Conservation (phyloP, 1,140 invertebrate genomes). For the Drosophila micromelanica region DNA sequence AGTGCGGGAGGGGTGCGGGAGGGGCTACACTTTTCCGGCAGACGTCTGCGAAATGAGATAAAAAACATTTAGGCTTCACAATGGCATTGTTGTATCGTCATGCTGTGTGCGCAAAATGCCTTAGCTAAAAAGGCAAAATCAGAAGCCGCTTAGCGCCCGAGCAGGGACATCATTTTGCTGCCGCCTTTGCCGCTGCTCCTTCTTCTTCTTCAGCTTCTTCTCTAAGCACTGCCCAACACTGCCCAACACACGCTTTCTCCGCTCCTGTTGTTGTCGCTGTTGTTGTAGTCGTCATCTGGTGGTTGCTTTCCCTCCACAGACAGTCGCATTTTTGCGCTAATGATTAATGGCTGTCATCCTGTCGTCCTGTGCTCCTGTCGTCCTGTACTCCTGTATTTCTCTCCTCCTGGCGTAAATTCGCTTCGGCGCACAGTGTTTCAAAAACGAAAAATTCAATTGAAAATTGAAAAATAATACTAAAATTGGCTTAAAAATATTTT, state of each 20-base stretch:
- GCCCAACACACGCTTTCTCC: neutral
- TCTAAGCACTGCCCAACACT: constrained; percentile 20
- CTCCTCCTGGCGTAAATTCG: neutral
- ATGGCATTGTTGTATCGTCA: constrained; percentile 61
- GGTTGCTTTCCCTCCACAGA: constrained; percentile 35
- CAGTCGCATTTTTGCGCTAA: constrained; percentile 72
- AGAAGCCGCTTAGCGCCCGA: constrained; percentile 51
- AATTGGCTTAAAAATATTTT: no score
- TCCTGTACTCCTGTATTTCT: constrained; percentile 3
- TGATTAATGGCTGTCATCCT: constrained; percentile 74
- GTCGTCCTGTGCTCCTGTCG: constrained; percentile 12
- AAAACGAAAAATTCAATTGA: neutral
- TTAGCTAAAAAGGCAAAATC: constrained; percentile 46
- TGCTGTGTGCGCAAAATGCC: constrained; percentile 31
- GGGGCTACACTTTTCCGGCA: constrained; percentile 50
- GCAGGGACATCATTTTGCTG: neutral
- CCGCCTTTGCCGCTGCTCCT: no score
- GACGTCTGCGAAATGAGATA: constrained; percentile 76
- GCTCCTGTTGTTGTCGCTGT: neutral
- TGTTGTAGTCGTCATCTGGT: constrained; percentile 29
- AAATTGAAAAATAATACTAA: no score
- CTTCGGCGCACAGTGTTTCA: neutral
- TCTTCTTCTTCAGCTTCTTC: neutral
- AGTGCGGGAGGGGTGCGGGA: neutral
- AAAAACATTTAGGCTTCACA: constrained; percentile 67